A percentile compares a stretch with the other conserved stretches of the same genome.
Evolutionary conservation across 2,888 invertebrate genomes (phyloP).

Genomic region (Nemurella pictetii): DNA sequence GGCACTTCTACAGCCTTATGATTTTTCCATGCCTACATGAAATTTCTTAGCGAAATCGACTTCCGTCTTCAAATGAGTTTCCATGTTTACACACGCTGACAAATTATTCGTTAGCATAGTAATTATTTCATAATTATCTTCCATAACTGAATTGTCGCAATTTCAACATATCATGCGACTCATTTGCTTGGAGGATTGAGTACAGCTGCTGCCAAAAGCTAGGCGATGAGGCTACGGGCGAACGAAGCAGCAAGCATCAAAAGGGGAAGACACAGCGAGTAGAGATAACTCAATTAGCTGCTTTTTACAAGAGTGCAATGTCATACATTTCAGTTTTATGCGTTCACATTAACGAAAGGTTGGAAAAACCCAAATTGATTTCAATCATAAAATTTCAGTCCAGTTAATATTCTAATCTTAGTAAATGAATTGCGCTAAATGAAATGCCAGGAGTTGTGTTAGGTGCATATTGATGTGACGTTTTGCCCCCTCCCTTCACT

Average conservation of each 20-base stretch:
- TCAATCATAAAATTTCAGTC: neutral
- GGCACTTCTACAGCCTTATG: neutral
- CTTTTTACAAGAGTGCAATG: neutral
- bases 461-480: slow-evolving; percentile 7
- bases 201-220: neutral
- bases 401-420: neutral
- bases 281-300: neutral
- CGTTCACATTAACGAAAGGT: neutral
- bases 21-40: neutral
- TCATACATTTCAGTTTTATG: neutral
- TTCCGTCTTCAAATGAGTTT: neutral
- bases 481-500: neutral
- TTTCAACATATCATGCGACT: neutral
- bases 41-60: neutral
- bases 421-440: neutral
- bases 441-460: slow-evolving; percentile 1
- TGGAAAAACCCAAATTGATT: neutral
- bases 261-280: neutral
- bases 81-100: neutral
- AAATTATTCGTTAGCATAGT: neutral
- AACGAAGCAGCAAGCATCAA: too few species aligned
- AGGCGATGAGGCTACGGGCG: neutral
- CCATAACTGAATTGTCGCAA: neutral
- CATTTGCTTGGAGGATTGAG: neutral
- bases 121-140: slow-evolving; percentile 14